Base-by-base conservation (phyloP, 2,113 vertebrate genomes). In the Tringa solitaria region DNA sequence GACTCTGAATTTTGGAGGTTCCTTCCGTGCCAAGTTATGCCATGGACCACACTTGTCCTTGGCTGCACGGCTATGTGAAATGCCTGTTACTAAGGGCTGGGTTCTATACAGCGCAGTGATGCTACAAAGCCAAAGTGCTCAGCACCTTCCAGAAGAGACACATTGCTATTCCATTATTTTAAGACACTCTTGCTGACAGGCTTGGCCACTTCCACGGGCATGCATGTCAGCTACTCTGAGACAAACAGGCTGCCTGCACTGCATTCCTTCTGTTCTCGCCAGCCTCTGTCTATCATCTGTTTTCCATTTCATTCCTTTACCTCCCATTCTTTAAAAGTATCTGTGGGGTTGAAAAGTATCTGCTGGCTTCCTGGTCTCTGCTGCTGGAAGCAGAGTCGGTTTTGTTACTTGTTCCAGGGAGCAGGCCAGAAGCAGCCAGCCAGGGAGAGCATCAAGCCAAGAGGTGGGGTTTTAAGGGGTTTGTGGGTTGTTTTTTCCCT, bases 221-320 rank as follows among this genome's bases (percentile, higher is more conserved):
- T 30, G 61, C 45, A 51, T 14, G 51, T 19, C 85, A 89, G 75
- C 70, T 51, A 13, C 77, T 79, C 80, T 0, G 2, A 95, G 88
- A 94, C 76, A 57, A 84, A 95, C 2, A 0, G 94, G 77, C 92
- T 82, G 87, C 86, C 94, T 91, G 84, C 41, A 3, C 74, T 54
- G 77, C 95, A 94, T 95, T 97, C 94, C 63, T 91, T 57, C 91
- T 79, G 45, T 1, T 79, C 90, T 93, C 9, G 6, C 90, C 92
- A 95, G 92, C 73, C 85, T 48, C 82, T 69, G 70, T 77, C 93
- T 82, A 87, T 96, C 96, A 96, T 96, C 95, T 96, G 95, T 74
- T 97, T 96, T 96, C 80, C 84, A 95, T 96, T 96, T 92, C 88
- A 91, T 43, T 51, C 73, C 53, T 94, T 80, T 65, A 93, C 95